These are phyloP conservation scores for Sanderia malayensis DNA, from an alignment of 30 jellyfish, hydroid and myxozoan species.

Conservation along the genomic window DNA sequence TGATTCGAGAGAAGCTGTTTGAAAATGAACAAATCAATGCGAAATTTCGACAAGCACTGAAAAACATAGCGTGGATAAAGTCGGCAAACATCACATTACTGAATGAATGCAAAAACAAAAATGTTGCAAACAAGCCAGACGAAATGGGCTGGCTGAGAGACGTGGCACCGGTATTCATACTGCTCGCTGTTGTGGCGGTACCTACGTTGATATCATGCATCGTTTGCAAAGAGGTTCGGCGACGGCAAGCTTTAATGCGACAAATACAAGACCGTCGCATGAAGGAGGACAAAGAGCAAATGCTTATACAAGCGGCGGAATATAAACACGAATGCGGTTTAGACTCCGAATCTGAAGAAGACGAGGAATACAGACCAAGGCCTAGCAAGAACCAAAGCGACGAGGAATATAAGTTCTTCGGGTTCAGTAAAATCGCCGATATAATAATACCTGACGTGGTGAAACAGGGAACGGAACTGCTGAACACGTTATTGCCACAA, in stretches of 20 bases:
- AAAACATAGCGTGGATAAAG: slow-evolving; percentile 25
- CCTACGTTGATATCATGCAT: slow-evolving; percentile 84
- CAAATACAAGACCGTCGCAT: slow-evolving; percentile 69
- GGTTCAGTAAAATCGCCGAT: slow-evolving; percentile 61
- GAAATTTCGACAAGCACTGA: slow-evolving; percentile 60
- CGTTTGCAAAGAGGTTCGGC: slow-evolving; percentile 79
- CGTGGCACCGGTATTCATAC: slow-evolving; percentile 74
- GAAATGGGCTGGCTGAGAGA: slow-evolving; percentile 79
- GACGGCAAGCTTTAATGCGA: slow-evolving; percentile 75
- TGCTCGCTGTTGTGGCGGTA: slow-evolving; percentile 71
- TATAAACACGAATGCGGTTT: slow-evolving; percentile 81
- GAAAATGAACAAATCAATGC: slow-evolving; percentile 15
- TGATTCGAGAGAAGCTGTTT: slow-evolving; percentile 35
- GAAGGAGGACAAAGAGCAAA: slow-evolving; percentile 76
- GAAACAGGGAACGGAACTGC: slow-evolving; percentile 55
- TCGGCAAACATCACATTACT: slow-evolving; percentile 47
- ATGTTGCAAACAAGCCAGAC: slow-evolving; percentile 17
- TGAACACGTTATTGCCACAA: slow-evolving; percentile 54
- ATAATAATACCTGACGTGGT: slow-evolving; percentile 64
- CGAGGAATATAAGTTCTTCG: slow-evolving; percentile 51
- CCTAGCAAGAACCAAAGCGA: slow-evolving; percentile 44
- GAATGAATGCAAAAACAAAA: slow-evolving; percentile 49
- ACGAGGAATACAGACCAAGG: slow-evolving; percentile 10
- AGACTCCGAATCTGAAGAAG: slow-evolving; percentile 60
- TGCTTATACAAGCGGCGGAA: slow-evolving; percentile 70